Conservation (phyloP, 2,113 vertebrate genomes). For the Paradoxurus hermaphroditus region DNA sequence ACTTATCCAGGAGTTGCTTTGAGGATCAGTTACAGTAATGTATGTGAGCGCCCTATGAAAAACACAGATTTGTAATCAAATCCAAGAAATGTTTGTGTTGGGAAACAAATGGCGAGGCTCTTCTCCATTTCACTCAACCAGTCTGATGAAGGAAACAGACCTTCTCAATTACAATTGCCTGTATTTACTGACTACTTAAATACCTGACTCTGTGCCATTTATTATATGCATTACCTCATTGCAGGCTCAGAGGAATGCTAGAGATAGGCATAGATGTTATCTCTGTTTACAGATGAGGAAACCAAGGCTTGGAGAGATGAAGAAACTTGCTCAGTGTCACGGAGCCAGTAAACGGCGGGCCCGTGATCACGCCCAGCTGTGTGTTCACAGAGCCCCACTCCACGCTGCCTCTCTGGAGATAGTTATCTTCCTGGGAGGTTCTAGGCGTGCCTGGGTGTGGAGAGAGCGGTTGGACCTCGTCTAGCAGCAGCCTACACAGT, state of each 20-base stretch:
- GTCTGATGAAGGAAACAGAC: neutral
- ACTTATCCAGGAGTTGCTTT: neutral
- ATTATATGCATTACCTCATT: neutral
- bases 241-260: neutral
- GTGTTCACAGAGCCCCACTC: neutral
- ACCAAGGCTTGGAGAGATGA: neutral
- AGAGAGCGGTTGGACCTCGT: neutral
- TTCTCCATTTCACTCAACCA: neutral
- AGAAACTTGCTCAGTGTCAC: neutral
- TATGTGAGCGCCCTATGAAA: neutral
- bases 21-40: neutral
- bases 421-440: neutral
- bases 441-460: slow-evolving; percentile 34
- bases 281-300: slow-evolving; percentile 49
- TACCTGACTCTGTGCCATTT: neutral
- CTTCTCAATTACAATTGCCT: neutral
- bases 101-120: neutral
- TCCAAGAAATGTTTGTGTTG: neutral
- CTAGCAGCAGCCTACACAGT: neutral
- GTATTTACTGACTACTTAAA: neutral
- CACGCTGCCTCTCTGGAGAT: neutral
- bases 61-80: neutral
- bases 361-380: neutral
- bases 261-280: neutral
- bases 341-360: neutral